Evolutionary conservation across 1,140 invertebrate species (phyloP).

Genomic region (Berghia stephanieae): DNA sequence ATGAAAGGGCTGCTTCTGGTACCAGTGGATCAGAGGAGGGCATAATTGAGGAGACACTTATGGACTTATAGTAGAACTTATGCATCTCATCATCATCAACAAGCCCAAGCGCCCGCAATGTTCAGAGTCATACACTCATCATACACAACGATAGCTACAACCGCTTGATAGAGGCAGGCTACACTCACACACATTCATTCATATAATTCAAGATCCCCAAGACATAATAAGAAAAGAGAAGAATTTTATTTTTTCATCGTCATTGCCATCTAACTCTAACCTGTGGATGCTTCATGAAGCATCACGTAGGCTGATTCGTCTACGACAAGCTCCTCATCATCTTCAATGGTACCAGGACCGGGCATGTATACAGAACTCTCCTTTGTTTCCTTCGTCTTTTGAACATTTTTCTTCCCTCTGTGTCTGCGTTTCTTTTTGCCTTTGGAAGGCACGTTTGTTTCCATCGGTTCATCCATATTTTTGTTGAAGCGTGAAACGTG

Average conservation of each 20-base stretch:
- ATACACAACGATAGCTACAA: no score
- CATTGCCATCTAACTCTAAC: constrained; percentile 49
- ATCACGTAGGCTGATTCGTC: constrained; percentile 92
- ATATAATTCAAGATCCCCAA: background rate
- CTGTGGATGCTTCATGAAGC: constrained; percentile 88
- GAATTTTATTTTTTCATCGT: no score
- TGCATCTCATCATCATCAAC: no score
- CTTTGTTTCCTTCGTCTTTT: constrained; percentile 31
- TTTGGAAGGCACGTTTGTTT: constrained; percentile 28
- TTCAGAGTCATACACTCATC: no score
- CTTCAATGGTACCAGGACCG: constrained; percentile 70
- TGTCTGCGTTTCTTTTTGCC: constrained; percentile 46
- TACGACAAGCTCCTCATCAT: constrained; percentile 84
- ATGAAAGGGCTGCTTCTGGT: no score
- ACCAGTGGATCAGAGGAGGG: no score
- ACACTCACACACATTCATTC: no score
- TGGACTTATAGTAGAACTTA: no score
- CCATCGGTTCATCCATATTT: constrained; percentile 36
- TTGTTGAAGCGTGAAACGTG: no score
- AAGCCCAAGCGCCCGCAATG: no score
- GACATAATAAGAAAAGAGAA: background rate
- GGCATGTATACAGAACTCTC: constrained; percentile 80
- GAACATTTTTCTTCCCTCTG: constrained; percentile 27
- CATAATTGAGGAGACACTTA: no score
- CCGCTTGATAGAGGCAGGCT: no score